Evolutionary conservation across 1,140 invertebrate species (phyloP).

Genomic region (Drosophila cardini): DNA sequence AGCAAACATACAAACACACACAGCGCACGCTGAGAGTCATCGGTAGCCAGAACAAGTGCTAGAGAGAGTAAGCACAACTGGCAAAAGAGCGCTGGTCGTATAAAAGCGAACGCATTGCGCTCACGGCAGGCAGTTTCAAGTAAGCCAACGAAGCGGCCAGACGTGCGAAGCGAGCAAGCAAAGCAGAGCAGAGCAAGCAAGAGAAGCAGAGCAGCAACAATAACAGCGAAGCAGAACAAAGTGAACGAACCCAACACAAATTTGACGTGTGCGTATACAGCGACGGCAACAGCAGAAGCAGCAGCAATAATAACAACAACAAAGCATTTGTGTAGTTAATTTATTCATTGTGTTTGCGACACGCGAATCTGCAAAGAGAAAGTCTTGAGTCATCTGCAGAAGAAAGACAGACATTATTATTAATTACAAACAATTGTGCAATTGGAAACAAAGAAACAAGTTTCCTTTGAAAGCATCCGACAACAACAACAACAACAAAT

Average conservation of each 20-base stretch:
- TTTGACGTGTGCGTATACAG: constrained; percentile 41
- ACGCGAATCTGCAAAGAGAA: constrained; percentile 62
- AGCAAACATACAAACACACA: constrained; percentile 17
- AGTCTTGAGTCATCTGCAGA: constrained; percentile 70
- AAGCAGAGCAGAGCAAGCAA: constrained; percentile 18
- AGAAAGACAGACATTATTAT: constrained; percentile 38
- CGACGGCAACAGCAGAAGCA: constrained; percentile 20
- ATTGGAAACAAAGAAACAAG: constrained; percentile 60
- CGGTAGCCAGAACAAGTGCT: constrained; percentile 1
- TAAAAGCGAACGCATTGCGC: constrained; percentile 49
- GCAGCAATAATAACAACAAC: constrained; percentile 43
- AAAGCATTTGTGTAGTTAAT: constrained; percentile 68
- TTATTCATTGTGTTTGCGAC: constrained; percentile 60
- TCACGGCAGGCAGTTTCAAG: constrained; percentile 58
- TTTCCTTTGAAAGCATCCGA: constrained; percentile 32
- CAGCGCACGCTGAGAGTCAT: constrained; percentile 16
- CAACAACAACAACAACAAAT: constrained; percentile 24
- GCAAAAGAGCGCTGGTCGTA: constrained; percentile 41
- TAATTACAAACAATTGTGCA: constrained; percentile 70
- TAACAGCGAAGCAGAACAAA: constrained; percentile 47
- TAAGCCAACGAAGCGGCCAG: constrained; percentile 46
- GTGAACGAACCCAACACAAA: constrained; percentile 67
- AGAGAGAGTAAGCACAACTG: constrained; percentile 21
- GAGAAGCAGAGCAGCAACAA: constrained; percentile 18
- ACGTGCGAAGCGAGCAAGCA: constrained; percentile 22